Percentiles rank a stretch among this genome's conserved stretches.
phyloP scores from a whole-genome alignment of 2,888 invertebrate species.

The Polietes domitor region DNA sequence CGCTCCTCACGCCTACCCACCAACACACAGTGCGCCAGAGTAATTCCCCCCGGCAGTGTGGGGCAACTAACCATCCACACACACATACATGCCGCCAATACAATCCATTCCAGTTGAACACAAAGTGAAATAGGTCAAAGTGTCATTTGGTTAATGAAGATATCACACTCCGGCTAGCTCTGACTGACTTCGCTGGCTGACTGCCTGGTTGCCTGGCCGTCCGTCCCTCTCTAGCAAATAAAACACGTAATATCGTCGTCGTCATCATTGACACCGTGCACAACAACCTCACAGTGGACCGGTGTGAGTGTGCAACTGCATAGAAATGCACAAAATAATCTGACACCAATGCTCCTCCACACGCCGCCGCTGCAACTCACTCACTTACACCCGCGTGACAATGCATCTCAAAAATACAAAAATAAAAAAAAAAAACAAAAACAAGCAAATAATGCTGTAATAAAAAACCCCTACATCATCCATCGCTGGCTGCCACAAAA shows the following conservation, averaged over 20 bases:
- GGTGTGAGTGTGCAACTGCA: neutral
- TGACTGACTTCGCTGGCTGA: neutral
- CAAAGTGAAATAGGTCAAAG: slow-evolving; percentile 39
- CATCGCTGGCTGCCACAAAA: slow-evolving; percentile 3
- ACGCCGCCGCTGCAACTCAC: neutral
- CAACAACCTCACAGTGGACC: neutral
- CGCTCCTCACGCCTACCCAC: no score
- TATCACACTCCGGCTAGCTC: no score
- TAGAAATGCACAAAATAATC: neutral
- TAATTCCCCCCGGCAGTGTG: no score
- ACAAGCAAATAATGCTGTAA: neutral
- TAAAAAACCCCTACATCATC: neutral
- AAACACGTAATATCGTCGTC: slow-evolving; percentile 15
- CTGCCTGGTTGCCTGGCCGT: neutral
- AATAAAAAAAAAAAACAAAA: neutral
- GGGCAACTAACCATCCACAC: slow-evolving; percentile 17
- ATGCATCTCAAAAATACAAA: neutral
- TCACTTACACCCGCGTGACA: neutral
- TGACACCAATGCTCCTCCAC: neutral
- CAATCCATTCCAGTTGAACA: neutral
- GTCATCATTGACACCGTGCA: neutral
- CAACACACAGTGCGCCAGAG: no score
- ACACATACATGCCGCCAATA: no score
- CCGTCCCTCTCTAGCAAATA: neutral
- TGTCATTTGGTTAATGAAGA: slow-evolving; percentile 46